These are phyloP conservation scores for Oreochromis spilurus DNA, from an alignment of 2,113 vertebrate genomes.

Conservation along the genomic window DNA sequence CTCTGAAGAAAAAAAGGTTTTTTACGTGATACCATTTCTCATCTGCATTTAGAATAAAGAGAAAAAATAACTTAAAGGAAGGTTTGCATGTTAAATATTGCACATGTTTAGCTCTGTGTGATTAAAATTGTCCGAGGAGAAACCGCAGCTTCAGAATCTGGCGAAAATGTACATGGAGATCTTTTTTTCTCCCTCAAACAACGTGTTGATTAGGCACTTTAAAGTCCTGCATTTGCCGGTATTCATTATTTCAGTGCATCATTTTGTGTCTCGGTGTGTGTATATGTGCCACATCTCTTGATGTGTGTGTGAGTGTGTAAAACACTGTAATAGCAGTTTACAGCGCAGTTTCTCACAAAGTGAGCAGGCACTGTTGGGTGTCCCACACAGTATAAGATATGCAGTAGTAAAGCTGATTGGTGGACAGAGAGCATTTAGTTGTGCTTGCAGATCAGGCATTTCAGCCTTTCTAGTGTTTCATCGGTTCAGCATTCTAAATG, in stretches of 20 bases:
- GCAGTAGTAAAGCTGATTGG: not conserved
- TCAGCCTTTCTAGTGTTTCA: conserved; percentile 57
- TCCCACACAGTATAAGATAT: not conserved
- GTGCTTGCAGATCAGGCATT: conserved; percentile 47
- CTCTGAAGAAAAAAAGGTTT: not conserved
- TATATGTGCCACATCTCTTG: conserved; percentile 21
- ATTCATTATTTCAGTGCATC: conserved; percentile 46
- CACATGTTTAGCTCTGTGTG: not conserved
- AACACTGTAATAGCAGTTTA: conserved; percentile 37
- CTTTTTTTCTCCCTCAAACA: not conserved
- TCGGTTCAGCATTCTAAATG: conserved; percentile 44
- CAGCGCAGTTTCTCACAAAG: not conserved
- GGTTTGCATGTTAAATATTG: not conserved
- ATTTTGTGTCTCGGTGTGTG: not conserved
- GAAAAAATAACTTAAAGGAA: not conserved
- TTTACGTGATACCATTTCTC: not conserved
- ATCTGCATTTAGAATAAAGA: not conserved
- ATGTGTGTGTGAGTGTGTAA: not conserved
- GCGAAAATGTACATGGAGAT: not conserved
- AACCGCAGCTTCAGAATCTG: not conserved
- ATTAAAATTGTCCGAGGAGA: not conserved
- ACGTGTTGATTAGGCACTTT: conserved; percentile 18
- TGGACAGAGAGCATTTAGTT: not conserved
- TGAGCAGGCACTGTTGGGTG: not conserved
- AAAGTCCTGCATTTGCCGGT: conserved; percentile 11